Evolutionary conservation across 2,888 invertebrate genomes (phyloP).

Genomic region (Argynnis bischoffii): DNA sequence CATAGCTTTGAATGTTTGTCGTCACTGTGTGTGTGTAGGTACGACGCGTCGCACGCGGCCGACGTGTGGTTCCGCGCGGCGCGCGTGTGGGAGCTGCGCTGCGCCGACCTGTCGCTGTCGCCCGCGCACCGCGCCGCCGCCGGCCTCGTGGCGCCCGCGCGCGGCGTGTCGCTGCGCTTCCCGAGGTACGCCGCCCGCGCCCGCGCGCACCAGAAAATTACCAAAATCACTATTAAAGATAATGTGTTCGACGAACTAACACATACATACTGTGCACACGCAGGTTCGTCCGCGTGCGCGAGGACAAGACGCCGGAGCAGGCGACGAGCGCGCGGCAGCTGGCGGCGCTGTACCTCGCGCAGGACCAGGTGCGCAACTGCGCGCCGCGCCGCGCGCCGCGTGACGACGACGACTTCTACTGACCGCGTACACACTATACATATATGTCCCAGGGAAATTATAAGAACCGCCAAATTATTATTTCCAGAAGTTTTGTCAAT

Average conservation of each 20-base stretch:
- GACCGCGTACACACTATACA: constrained; percentile 20
- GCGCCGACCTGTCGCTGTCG: constrained; percentile 98
- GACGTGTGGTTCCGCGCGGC: constrained; percentile 95
- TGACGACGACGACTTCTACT: constrained; percentile 71
- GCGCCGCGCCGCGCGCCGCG: constrained; percentile 29
- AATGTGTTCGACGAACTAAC: no score
- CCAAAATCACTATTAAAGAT: no score
- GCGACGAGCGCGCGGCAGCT: constrained; percentile 95
- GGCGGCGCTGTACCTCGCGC: constrained; percentile 94
- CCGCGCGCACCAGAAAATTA: no score
- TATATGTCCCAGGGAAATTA: no score
- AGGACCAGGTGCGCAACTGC: constrained; percentile 89
- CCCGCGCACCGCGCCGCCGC: constrained; percentile 95
- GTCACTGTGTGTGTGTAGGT: constrained; percentile 61
- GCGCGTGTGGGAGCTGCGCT: constrained; percentile 97
- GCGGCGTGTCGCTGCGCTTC: constrained; percentile 97
- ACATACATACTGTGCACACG: no score
- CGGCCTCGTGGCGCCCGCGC: constrained; percentile 93
- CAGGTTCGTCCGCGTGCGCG: constrained; percentile 91
- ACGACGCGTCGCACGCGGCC: constrained; percentile 87
- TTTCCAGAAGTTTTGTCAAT: no score
- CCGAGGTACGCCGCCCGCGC: constrained; percentile 84
- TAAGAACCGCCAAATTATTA: no score
- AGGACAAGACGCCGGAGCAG: constrained; percentile 96
- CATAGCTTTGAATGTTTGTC: no score